Percentiles rank a stretch among this genome's conserved stretches.
These are phyloP conservation scores for Dicrostonyx torquatus DNA, from an alignment of 2,797 vertebrate species.

Conservation along the genomic window DNA sequence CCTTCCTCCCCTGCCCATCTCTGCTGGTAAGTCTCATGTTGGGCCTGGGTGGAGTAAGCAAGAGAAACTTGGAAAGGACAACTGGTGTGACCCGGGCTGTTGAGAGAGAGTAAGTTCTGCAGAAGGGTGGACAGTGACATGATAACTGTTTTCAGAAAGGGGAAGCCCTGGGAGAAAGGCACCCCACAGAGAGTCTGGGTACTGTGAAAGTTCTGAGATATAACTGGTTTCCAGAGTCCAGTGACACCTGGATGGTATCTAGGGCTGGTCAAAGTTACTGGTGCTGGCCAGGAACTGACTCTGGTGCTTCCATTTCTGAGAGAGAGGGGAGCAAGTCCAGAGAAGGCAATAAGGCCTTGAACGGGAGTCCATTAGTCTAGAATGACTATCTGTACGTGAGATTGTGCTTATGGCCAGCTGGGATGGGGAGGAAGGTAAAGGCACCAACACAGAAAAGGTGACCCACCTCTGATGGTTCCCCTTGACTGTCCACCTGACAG, in stretches of 20 bases:
- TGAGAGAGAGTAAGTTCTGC: background rate
- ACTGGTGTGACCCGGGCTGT: background rate
- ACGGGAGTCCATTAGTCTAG: accelerated
- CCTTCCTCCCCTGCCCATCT: background rate
- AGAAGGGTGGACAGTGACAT: too few species aligned
- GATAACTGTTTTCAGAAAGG: background rate
- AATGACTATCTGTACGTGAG: background rate
- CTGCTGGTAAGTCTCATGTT: background rate
- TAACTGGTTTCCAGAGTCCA: background rate
- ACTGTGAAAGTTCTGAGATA: background rate
- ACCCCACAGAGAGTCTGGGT: background rate
- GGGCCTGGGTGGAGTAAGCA: background rate
- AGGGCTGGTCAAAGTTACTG: background rate
- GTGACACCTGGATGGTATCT: too few species aligned
- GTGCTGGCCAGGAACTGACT: background rate
- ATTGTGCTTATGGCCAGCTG: too few species aligned
- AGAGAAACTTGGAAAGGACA: background rate
- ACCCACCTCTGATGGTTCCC: background rate
- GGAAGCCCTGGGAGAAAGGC: background rate
- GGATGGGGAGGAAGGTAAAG: background rate
- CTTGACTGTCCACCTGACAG: background rate
- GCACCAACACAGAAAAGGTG: background rate
- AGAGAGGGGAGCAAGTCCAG: background rate
- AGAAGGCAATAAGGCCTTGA: background rate
- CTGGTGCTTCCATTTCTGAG: background rate